Base-by-base conservation (phyloP, 2,113 vertebrate genomes). In the Tragelaphus imberbis region DNA sequence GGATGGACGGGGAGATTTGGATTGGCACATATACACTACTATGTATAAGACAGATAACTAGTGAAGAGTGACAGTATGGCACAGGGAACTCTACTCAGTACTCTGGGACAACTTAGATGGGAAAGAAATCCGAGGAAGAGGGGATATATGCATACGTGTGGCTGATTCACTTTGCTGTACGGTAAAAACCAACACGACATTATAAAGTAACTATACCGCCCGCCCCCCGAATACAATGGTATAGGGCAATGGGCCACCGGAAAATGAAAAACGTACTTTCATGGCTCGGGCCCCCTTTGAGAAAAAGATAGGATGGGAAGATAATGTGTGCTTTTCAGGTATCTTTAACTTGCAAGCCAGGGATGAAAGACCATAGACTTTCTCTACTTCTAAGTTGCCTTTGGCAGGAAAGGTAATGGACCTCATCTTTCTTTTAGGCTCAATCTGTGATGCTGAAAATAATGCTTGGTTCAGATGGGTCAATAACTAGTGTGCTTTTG, bases 401-500 rank as follows among this genome's bases (percentile, higher is more conserved):
- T 30, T 88, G 58, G 23, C 17, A 49, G 53, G 77, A 58, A 75
- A n/a, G 84, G 16, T n/a, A 51, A 23, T 25, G 77, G 55, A 25
- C 27, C 56, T 63, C 27, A 51, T 15, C 8, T 16, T 0, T 21
- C 19, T 55, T 40, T 58, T 5, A 9, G 44, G 63, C 44, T 49
- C 7, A 8, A 0, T 75, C 36, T 36, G 44, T 61, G 30, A 40
- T 19, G 55, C 61, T 40, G 33, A 36, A 51, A 40, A 55, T 4
- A n/a, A 47, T 4, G 19, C 16, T 53, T 89, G 53, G 6, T 75
- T 61, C 79, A 36, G 25, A 8, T 8, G 11, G 16, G 27, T 44
- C 27, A 17, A 30, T 80, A 49, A 85, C 90, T 61, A 2, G 6
- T 44, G 51, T 63, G n/a, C 3, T 88, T 97, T 96, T 97, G 58